These are phyloP conservation scores for Hiodon alosoides DNA, from an alignment of 2,113 vertebrate species.

Conservation along the genomic window DNA sequence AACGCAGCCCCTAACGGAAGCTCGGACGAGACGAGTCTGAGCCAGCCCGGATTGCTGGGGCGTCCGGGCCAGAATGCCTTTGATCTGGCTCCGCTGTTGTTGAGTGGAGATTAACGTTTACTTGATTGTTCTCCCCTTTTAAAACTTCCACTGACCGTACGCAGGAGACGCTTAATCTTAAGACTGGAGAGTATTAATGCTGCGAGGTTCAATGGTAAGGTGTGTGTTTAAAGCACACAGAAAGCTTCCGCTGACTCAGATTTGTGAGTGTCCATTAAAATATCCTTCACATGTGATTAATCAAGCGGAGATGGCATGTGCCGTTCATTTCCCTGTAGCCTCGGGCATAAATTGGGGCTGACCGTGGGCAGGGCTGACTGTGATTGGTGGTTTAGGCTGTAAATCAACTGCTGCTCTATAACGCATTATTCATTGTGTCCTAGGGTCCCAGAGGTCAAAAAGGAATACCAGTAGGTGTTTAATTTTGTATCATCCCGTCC, in stretches of 20 bases:
- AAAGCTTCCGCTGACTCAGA: too few relatives aligned
- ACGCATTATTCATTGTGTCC: conserved; percentile 30
- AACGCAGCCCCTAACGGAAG: conserved; percentile 13
- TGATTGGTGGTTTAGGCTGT: too few relatives aligned
- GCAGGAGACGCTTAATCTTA: too few relatives aligned
- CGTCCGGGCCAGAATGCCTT: conserved; percentile 14
- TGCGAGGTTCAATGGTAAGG: neutral
- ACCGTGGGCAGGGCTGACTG: neutral
- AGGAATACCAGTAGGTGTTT: conserved; percentile 60
- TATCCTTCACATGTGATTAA: neutral
- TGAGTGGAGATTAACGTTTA: conserved; percentile 32
- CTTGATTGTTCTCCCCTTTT: conserved; percentile 18
- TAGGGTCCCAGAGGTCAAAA: conserved; percentile 63
- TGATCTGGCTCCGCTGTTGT: conserved; percentile 27
- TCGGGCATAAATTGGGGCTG: neutral
- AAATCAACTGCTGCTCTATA: neutral
- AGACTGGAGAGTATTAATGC: neutral
- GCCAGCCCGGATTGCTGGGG: conserved; percentile 25
- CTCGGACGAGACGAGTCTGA: neutral
- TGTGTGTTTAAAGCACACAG: too few relatives aligned
- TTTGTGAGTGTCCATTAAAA: neutral
- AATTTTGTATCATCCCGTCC: neutral
- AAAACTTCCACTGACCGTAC: neutral
- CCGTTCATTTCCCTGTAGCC: neutral
- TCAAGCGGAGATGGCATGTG: neutral